Evolutionary conservation across 1,140 invertebrate species (phyloP), one percentile per base, ranked within the genome.

Genomic region (Neotoxoptera formosana): DNA sequence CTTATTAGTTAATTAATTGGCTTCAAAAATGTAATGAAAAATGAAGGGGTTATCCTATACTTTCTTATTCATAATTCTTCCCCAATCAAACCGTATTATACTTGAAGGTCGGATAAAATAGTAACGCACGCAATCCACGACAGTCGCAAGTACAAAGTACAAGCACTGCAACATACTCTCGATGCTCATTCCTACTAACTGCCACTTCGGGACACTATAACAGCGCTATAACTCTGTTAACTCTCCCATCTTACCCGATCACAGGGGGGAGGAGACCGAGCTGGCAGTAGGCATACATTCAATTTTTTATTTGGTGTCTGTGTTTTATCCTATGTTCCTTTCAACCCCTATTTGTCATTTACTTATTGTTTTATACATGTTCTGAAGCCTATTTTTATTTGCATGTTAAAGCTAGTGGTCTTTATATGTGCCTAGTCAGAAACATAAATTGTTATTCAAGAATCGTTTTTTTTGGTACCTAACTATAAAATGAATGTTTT

Each of bases 91-190:
- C 48, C 91, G 84, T 92, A 91, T 86, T 92, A 91, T 86, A 93
- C 91, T 81, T 93, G 91, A 93, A 93, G n/a, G n/a, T n/a, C 86
- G 91, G 91, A 93, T 86, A 81, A 92, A 93, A 34, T 93, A 93
- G 91, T 41, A 4, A 41, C 4, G 41, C 4, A 41, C 4, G 41
- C 4, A 4, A 4, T 41, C 41, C 41, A 4, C 41, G 41, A 41
- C 41, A 41, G 41, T 41, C 41, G 41, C 41, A 41, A 41, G 41
- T 41, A 41, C 41, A 41, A 41, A 41, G 41, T 41, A 41, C 41
- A 41, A 41, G 41, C 41, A 41, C 41, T 41, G 41, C 41, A 41
- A 4, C 41, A 4, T 41, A 41, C 41, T 41, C 2, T 41, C 41
- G 41, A 41, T 41, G 41, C 4, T 1, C 41, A 41, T 41, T 41